Evolutionary conservation across 2,113 vertebrate genomes (phyloP), one percentile per base, ranked within the genome.

Genomic region (Pelodiscus sinensis): DNA sequence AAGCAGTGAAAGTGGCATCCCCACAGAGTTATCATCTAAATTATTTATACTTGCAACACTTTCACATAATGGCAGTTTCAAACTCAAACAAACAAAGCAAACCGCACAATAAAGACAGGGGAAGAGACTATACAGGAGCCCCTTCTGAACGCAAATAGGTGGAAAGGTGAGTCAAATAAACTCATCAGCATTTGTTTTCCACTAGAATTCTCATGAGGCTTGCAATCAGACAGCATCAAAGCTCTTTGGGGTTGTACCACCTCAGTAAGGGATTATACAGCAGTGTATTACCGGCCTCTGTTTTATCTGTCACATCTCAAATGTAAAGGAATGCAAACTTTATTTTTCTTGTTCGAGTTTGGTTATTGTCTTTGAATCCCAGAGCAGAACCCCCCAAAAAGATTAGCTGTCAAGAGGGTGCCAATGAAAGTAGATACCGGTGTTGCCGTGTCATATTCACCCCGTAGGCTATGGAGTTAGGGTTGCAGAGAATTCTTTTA

Each of bases 61-160:
- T 98, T 84, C 95, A 97, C 81, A 1, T 97, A 98, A 98, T 97
- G 97, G 97, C 97, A 98, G 98, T 98, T 98, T 98, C 97, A 98
- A 98, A 98, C 96, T 97, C 97, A 96, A 98, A 98, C 97, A 98
- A 98, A 98, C 97, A 98, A 97, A 98, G 98, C 97, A 98, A 98
- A 98, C 97, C 94, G 92, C 94, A 97, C 96, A 98, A 97, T 98
- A 98, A 98, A 99, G 98, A 98, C 97, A 98, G 96, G 90, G 92
- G 95, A 97, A 97, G 94, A 97, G 96, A 97, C 97, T 97, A 96
- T 97, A 95, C 90, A 94, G 92, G 92, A 97, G 94, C 82, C 84
- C 58, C 82, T 97, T 95, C 82, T 96, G 92, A 97, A 96, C 93
- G 96, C 87, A 78, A 94, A 89, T 95, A 98, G 96, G 94, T 98